Evolutionary conservation across 2,113 vertebrate species (phyloP).

Genomic region (Nicator chloris): DNA sequence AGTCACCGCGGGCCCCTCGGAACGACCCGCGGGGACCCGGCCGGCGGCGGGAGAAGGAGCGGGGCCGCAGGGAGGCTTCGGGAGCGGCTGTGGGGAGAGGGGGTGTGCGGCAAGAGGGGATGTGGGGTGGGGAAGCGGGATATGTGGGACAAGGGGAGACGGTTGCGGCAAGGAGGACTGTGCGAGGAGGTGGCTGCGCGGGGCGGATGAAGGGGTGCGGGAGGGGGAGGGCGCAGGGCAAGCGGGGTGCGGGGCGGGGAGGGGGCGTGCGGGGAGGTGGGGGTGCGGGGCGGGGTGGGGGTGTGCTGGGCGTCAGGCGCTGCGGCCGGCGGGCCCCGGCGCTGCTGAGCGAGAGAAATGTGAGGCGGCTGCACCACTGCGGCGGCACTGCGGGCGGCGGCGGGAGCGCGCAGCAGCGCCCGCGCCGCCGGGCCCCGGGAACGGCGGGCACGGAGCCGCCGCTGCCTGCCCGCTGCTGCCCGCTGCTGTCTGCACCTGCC

Average conservation of each 20-base stretch:
- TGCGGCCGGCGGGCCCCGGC: too few relatives aligned
- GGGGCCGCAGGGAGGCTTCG: background rate
- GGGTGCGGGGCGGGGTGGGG: background rate
- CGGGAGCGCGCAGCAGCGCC: background rate
- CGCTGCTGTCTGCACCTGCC: background rate
- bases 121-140: background rate
- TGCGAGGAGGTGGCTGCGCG: background rate
- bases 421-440: background rate
- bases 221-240: background rate
- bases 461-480: background rate
- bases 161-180: background rate
- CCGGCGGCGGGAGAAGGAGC: background rate
- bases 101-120: background rate
- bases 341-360: too few relatives aligned
- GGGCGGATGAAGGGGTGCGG: background rate
- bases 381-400: too few relatives aligned
- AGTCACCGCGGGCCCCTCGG: conserved; percentile 18
- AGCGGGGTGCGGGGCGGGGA: too few relatives aligned
- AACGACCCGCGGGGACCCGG: background rate
- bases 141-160: background rate
- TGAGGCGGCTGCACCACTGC: too few relatives aligned
- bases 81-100: background rate
- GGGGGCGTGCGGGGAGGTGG: background rate
- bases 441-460: background rate
- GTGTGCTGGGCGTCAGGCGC: too few relatives aligned